Evolutionary conservation across 2,113 vertebrate genomes (phyloP), one percentile per base, ranked within the genome.

Genomic region (Callopanchax toddi): DNA sequence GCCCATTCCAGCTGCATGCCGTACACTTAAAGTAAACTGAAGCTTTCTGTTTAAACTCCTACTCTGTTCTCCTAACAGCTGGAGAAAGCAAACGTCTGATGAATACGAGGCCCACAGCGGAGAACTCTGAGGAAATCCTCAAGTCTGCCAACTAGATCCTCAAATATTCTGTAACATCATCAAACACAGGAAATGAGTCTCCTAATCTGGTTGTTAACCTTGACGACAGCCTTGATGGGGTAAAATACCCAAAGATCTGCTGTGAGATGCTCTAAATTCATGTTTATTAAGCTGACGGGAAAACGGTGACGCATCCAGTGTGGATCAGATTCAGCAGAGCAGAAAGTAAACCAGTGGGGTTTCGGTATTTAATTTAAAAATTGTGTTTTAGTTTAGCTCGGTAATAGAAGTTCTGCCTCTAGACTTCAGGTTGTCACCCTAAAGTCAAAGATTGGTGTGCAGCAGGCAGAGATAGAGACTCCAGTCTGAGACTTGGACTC

Each of bases 171-270:
- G 50, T 67, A 34, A 16, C 67, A 36, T 82, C 70, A 81, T 67
- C 80, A 79, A 83, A 84, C 68, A 77, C 68, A 77, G 78, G 78
- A 84, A 82, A 79, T 72, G 45, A 1, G 3, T 74, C 81, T 73
- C 70, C 50, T 60, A 67, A 83, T 78, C 54, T 55, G 58, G 26
- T 53, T 64, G 59, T 66, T 54, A n/a, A n/a, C 67, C 74, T 76
- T 75, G 68, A 60, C 71, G 57, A 82, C 43, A 55, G 49, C 37
- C 37, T 58, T 40, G 32, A 29, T 50, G 55, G 64, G 7, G 60
- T 15, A n/a, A 40, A 74, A 56, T 18, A 44, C 37, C 56, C 39
- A 63, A 63, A 45, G 50, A 25, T 43, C 52, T 2, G 17, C 61
- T 44, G n/a, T 0, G 18, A 62, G 37, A 13, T 46, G 20, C 7